Base-by-base conservation (phyloP, 23 tunicate genomes). In the Ascidia mentula region DNA sequence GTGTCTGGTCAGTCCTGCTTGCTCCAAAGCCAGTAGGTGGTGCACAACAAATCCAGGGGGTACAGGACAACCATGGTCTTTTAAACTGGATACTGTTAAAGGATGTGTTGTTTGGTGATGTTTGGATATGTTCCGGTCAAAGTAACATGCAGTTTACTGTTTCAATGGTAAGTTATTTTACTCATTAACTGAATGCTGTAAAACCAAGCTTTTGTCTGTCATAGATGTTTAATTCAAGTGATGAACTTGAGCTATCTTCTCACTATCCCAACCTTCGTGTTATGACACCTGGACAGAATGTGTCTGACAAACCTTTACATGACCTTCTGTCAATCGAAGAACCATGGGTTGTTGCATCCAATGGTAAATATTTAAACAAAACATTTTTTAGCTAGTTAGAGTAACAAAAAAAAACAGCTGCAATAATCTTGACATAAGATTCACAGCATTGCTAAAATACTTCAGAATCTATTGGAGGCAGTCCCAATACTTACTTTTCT, bases 71-170 rank as follows among this genome's bases (percentile, higher is more conserved):
- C 77, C 83, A 76, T 72, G 97, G 97, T 17, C 0, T 72, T 18
- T 60, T 91, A 38, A 77, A 78, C 33, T 91, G 97, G 97, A 86
- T 91, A 77, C 40, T 91, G 60, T 70, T 91, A n/a, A 91, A 81
- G 40, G 81, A 85, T 75, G 84, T 91, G 20, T 77, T 91, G 46
- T 91, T 91, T 86, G 97, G 97, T 18, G 97, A 91, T 70, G 97
- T 91, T 1, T 91, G 85, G 86, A 76, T 91, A 8, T 91, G 97
- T 76, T 73, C 90, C 2, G 97, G 97, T 46, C 97, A 91, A 69
- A 91, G 97, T 37, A 91, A 91, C 76, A 91, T 91, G 97, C 84
- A 85, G 74, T 86, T 91, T 59, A 86, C 97, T 35, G 82, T 91
- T 45, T 82, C 88, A 39, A 91, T 86, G 90, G 97, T 91, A 82